Evolutionary conservation across 64 coral and sea anemone species (phyloP), one percentile per base, ranked within the genome.

Genomic region (Actinia equina): DNA sequence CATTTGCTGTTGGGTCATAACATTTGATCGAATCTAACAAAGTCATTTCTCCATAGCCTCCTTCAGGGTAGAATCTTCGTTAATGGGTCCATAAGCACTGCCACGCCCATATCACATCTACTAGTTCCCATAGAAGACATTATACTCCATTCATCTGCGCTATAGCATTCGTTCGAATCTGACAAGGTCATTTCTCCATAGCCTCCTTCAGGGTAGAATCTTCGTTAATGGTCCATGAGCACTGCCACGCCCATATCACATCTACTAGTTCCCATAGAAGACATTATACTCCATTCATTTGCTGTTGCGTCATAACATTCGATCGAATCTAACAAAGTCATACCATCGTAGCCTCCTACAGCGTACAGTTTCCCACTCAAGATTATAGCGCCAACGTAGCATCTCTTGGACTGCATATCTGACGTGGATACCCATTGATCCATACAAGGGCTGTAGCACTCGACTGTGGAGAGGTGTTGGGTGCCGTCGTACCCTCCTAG

Each of bases 401-500:
- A 98, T 17, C 96, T 87, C 44, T 92, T 98, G 43, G 89, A 92
- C 25, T 88, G 91, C 96, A 98, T 98, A 53, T 92, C 77, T 71
- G 85, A 80, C 22, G 94, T 44, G 13, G 60, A 79, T 46, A 86
- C 91, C 96, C 96, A 98, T 60, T 92, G 96, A 44, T 98, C 83
- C 19, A 88, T 92, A 23, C 96, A 98, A n/a, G 93, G 83, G 57
- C 96, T 98, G 62, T 92, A 98, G 64, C 93, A 94, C 78, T 98
- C 96, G 42, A 92, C 93, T 26, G 96, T 92, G 26, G 89, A 80
- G 6, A 98, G 86, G 44, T 98, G 96, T 87, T 98, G 93, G 11
- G 87, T 90, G 51, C 96, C 96, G 57, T 98, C 96, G 52, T 95
- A 98, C 6, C 96, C 96, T 85, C 96, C 96, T 45, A 98, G 44